phyloP scores from a whole-genome alignment of 1,140 invertebrate genomes.

The Nephila pilipes region DNA sequence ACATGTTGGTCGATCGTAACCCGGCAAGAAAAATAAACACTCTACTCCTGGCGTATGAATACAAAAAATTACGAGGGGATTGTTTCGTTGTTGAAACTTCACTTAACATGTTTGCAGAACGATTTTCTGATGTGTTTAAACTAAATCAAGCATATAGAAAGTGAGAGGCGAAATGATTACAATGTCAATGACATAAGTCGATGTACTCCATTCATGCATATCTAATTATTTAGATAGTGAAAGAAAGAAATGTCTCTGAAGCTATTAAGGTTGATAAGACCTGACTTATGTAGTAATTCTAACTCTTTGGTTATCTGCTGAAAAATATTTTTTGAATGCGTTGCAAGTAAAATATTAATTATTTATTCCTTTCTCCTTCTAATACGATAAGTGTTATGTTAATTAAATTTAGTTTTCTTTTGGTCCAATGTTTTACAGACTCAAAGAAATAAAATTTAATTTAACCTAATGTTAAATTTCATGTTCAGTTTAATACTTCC shows the following conservation, averaged over 20 bases:
- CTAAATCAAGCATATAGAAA: neutral
- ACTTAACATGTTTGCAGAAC: neutral
- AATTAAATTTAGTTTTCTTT: no score
- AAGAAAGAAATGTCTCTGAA: neutral
- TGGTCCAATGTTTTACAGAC: no score
- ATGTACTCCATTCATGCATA: neutral
- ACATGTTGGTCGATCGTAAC: neutral
- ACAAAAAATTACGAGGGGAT: neutral
- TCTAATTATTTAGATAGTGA: neutral
- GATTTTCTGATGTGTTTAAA: neutral
- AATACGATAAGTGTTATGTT: no score
- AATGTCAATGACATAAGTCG: slow-evolving; percentile 17
- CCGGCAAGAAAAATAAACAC: neutral
- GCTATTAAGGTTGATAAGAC: neutral
- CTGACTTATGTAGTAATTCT: no score
- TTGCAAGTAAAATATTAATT: no score
- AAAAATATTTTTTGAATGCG: no score
- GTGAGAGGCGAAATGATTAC: neutral
- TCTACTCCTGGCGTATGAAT: neutral
- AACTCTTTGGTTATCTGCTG: no score
- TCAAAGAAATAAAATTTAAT: no score
- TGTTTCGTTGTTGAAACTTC: neutral
- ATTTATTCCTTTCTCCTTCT: no score
- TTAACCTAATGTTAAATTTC: no score
- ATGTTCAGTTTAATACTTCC: no score